Percentiles rank a stretch among this genome's conserved stretches.
Conservation (phyloP, 2,888 invertebrate species). For the Xylophagus ater region DNA sequence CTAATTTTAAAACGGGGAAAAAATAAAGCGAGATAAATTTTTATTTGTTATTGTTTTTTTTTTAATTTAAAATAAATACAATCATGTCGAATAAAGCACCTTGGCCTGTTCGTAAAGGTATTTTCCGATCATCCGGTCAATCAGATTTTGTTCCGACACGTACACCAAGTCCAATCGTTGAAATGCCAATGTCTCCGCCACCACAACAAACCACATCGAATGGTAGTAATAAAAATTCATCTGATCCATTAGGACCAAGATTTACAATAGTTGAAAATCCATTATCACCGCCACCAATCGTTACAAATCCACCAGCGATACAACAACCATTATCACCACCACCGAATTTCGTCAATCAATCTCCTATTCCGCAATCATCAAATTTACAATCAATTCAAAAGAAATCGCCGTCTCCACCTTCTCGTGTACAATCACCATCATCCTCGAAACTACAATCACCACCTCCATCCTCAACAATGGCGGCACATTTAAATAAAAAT, state of each 20-base stretch:
- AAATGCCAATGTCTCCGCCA: constrained; percentile 38
- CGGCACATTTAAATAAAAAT: constrained; percentile 21
- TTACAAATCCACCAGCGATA: constrained; percentile 27
- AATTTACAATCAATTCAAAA: background rate
- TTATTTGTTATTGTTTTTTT: no score
- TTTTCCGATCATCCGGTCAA: constrained; percentile 41
- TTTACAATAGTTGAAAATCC: constrained; percentile 24
- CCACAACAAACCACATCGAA: constrained; percentile 19
- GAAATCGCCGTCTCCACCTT: background rate
- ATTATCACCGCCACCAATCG: constrained; percentile 25
- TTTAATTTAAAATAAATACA: no score
- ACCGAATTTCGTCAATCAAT: constrained; percentile 1
- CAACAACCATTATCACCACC: constrained; percentile 23
- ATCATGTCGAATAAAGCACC: constrained; percentile 55
- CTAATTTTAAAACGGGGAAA: constrained; percentile 8
- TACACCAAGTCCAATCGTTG: constrained; percentile 38
- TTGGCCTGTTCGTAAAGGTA: constrained; percentile 60
- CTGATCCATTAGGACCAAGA: constrained; percentile 13
- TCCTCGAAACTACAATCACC: constrained; percentile 15
- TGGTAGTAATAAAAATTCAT: constrained; percentile 6
- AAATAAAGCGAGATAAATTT: no score
- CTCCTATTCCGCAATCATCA: background rate
- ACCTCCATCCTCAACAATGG: constrained; percentile 16
- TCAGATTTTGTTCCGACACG: constrained; percentile 37
- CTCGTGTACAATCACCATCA: constrained; percentile 6